Evolutionary conservation across 1,140 invertebrate genomes (phyloP), one percentile per base, ranked within the genome.

Genomic region (Euwallacea fornicatus): DNA sequence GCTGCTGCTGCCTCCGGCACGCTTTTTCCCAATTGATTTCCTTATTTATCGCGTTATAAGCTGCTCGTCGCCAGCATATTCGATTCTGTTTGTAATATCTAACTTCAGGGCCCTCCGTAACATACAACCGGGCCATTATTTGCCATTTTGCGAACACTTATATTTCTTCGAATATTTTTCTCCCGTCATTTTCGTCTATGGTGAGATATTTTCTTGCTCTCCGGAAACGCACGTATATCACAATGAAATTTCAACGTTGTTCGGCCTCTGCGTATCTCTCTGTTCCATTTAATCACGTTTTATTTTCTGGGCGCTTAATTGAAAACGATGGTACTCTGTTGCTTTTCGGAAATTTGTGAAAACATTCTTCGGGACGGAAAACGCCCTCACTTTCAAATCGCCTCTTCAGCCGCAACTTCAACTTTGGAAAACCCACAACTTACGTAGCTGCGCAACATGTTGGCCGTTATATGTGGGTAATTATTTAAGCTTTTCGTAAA

Each of bases 21-120:
- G 64, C 64, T 66, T 56, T 66, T 66, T 66, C 64, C 64, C 33
- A 66, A 66, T 66, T 66, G 64, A 66, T 66, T 66, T 55, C 54
- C 64, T 66, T 58, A 66, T 66, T 66, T 66, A 66, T 66, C 50
- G 42, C 53, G 64, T 66, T 66, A 66, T 66, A 58, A 66, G 64
- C 64, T 56, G 64, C 64, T 58, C 53, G 53, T 66, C 64, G 64
- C 13, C 64, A 46, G 64, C 64, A 66, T 66, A 66, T 66, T 66
- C 64, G 64, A 66, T 66, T 66, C 64, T 66, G 64, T 58, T 66
- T 58, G 54, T 56, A 56, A 66, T 58, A 66, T 66, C 50, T 66
- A 56, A 66, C 64, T 66, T 44, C 16, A 41, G 64, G 54, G 64
- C 64, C 64, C 64, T 66, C 42, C 64, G 61, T 41, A 47, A 66